Evolutionary conservation across 2,888 invertebrate genomes (phyloP).

Genomic region (Drosophila cyrtoloma): DNA sequence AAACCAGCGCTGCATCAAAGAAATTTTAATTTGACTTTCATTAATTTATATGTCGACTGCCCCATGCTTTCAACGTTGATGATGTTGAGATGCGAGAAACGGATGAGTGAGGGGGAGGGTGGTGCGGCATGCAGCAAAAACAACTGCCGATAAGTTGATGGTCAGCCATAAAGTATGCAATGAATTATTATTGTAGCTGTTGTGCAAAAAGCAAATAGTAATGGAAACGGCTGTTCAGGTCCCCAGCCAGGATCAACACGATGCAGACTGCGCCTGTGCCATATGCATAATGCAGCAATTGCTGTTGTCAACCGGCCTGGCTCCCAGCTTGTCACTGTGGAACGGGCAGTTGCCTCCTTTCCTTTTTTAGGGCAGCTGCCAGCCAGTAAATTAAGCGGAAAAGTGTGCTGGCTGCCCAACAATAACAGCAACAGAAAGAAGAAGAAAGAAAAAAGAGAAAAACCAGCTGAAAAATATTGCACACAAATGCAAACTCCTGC

Average conservation of each 20-base stretch:
- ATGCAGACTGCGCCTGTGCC: conserved; percentile 10
- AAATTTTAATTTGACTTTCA: conserved; percentile 74
- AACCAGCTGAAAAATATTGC: conserved; percentile 22
- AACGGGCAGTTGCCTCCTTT: conserved; percentile 25
- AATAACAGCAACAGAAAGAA: conserved; percentile 42
- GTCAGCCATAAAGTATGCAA: conserved; percentile 70
- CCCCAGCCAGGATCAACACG: conserved; percentile 27
- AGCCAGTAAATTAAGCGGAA: conserved; percentile 82
- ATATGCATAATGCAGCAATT: conserved; percentile 78
- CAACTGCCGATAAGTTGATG: conserved; percentile 70
- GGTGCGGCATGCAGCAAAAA: conserved; percentile 10
- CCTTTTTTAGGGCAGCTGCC: conserved; percentile 59
- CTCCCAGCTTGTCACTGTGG: conserved; percentile 27
- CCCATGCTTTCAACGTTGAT: not conserved
- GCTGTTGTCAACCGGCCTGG: conserved; percentile 67
- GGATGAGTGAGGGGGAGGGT: conserved; percentile 4
- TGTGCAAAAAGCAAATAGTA: conserved; percentile 46
- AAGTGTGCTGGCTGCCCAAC: conserved; percentile 70
- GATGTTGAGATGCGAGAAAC: conserved; percentile 3
- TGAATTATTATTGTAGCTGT: conserved; percentile 66
- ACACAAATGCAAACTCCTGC: conserved; percentile 30
- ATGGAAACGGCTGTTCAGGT: conserved; percentile 38
- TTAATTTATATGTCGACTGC: conserved; percentile 58
- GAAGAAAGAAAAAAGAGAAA: conserved; percentile 21
- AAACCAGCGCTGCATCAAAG: conserved; percentile 44